These are phyloP conservation scores for Epinephelus fuscoguttatus DNA, from an alignment of 2,113 vertebrate genomes.

Conservation along the genomic window DNA sequence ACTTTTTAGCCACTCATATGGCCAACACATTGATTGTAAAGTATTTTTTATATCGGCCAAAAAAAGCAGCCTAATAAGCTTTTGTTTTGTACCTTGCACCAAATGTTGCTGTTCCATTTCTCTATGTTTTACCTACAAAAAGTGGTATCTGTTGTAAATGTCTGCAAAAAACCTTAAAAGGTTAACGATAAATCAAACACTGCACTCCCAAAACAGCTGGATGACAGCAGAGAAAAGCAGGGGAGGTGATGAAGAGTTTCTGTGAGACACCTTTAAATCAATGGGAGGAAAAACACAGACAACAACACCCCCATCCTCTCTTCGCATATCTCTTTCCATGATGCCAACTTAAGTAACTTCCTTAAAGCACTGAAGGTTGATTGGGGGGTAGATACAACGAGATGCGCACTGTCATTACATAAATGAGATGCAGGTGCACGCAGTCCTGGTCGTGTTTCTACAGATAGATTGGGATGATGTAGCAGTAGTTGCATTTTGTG, in stretches of 20 bases:
- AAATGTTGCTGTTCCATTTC: neutral
- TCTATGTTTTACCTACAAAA: no score
- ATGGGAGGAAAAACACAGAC: conserved; percentile 11
- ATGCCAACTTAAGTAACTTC: conserved; percentile 19
- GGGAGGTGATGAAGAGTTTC: neutral
- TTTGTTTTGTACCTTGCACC: neutral
- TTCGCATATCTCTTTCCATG: conserved; percentile 6
- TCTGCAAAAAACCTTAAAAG: neutral
- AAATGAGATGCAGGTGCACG: conserved; percentile 69
- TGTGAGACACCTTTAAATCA: conserved; percentile 21
- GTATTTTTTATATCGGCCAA: neutral
- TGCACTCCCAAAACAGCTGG: neutral
- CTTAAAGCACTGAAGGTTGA: conserved; percentile 38
- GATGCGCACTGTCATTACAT: conserved; percentile 39
- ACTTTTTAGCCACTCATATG: neutral
- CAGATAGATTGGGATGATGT: conserved; percentile 42
- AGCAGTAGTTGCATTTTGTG: conserved; percentile 29
- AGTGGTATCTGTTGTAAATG: neutral
- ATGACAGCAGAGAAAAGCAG: neutral
- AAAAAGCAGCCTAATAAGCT: neutral
- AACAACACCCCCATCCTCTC: neutral
- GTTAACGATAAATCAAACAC: neutral
- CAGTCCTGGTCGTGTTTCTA: conserved; percentile 1
- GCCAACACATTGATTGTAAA: neutral
- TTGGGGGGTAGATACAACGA: neutral